These are phyloP conservation scores for Noctilio leporinus DNA, from an alignment of 2,113 vertebrate species.

Conservation along the genomic window DNA sequence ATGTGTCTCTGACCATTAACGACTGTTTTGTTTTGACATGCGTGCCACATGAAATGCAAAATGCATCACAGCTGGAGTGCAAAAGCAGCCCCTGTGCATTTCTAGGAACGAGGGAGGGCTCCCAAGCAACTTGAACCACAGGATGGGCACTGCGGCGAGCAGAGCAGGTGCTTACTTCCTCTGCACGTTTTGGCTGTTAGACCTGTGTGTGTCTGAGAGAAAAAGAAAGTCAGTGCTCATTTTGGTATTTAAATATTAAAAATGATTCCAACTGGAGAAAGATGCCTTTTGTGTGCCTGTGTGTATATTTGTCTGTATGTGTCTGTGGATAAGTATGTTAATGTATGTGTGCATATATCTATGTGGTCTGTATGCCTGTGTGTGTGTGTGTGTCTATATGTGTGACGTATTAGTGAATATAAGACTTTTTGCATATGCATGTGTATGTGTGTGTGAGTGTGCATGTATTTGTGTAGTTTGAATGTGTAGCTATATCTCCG, in stretches of 20 bases:
- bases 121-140: background rate
- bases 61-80: background rate
- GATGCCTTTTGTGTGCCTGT: background rate
- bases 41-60: background rate
- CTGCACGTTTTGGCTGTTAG: background rate
- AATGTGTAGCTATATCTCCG: background rate
- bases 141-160: background rate
- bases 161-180: background rate
- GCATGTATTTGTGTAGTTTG: background rate
- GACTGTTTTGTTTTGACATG: background rate
- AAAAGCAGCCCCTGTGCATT: background rate
- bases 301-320: background rate
- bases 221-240: constrained; percentile 29
- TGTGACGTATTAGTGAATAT: background rate
- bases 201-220: background rate
- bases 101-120: background rate
- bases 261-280: constrained; percentile 36
- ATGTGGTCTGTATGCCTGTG: background rate
- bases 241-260: constrained; percentile 80
- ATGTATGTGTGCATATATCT: background rate
- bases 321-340: background rate
- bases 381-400: background rate
- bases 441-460: background rate
- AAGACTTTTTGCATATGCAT: background rate
- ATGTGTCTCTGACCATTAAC: background rate